A percentile compares a stretch with the other conserved stretches of the same genome.
These are phyloP conservation scores for Tyto alba DNA, from an alignment of 2,113 vertebrate species.

Conservation along the genomic window DNA sequence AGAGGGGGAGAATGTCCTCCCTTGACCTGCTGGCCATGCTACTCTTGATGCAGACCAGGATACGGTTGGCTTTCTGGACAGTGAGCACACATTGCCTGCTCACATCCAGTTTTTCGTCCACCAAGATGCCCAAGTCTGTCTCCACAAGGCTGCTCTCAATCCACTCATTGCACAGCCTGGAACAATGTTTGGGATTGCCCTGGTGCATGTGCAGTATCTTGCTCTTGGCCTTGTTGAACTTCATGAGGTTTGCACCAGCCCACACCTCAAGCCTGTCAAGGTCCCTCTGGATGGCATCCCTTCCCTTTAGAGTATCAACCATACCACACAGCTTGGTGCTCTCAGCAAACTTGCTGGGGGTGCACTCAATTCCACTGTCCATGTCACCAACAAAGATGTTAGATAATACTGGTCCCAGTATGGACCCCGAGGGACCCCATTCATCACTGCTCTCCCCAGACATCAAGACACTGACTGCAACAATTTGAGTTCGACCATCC, in stretches of 20 bases:
- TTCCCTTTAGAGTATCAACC: background rate
- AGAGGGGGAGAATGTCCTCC: background rate
- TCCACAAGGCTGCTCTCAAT: background rate
- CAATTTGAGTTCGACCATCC: background rate
- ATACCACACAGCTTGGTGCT: background rate
- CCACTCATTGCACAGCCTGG: background rate
- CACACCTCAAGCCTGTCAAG: background rate
- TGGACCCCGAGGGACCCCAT: background rate
- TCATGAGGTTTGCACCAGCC: background rate
- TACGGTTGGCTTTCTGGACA: accelerated
- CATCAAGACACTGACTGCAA: background rate
- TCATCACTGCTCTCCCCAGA: background rate
- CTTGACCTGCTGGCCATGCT: accelerated
- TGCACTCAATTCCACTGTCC: background rate
- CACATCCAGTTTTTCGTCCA: background rate
- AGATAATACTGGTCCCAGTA: background rate
- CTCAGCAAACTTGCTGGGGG: background rate
- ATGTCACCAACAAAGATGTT: background rate
- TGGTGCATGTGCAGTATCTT: background rate
- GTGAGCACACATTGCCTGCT: background rate
- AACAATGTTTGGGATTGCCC: background rate
- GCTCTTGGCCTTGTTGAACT: background rate
- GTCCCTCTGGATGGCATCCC: background rate
- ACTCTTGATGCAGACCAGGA: background rate
- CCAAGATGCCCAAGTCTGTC: background rate